Percentiles rank a stretch among this genome's conserved stretches.
Conservation (phyloP, 2,113 vertebrate species). For the Pontoporia blainvillei region DNA sequence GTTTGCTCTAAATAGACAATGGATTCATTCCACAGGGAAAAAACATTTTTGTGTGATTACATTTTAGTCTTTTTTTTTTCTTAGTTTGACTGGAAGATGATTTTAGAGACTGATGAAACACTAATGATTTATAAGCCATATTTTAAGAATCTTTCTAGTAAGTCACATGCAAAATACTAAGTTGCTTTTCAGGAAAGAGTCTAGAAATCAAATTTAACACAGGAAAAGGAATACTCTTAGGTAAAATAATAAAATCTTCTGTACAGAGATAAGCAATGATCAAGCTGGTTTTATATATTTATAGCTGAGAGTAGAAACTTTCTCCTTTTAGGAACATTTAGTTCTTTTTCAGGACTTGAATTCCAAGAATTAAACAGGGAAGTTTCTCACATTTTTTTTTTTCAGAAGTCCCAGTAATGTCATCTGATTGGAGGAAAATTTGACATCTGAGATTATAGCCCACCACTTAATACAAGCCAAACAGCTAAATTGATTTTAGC, state of each 20-base stretch:
- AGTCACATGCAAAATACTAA: not conserved
- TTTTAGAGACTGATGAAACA: not conserved
- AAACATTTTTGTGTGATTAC: not conserved
- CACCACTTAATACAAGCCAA: constrained; percentile 51
- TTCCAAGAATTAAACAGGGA: constrained; percentile 32
- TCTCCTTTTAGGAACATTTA: not conserved
- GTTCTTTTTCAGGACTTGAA: constrained; percentile 18
- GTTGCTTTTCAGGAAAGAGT: constrained; percentile 12
- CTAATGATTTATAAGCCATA: not conserved
- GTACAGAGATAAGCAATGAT: constrained; percentile 22
- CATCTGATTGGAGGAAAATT: constrained; percentile 47
- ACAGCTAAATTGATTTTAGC: constrained; percentile 64
- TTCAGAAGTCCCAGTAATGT: not conserved
- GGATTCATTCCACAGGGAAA: not conserved
- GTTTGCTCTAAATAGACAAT: not conserved
- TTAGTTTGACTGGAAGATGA: not conserved
- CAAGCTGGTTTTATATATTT: constrained; percentile 5
- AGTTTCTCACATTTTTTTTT: not conserved
- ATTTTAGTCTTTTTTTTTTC: not conserved
- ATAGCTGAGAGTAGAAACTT: not conserved
- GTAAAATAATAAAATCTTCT: not conserved
- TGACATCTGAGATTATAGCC: constrained; percentile 42
- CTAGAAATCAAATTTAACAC: not conserved
- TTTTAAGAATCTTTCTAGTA: constrained; percentile 4
- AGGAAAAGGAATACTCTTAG: not conserved